Conservation (phyloP, 2,888 invertebrate species). For the Calliopum simillimum region DNA sequence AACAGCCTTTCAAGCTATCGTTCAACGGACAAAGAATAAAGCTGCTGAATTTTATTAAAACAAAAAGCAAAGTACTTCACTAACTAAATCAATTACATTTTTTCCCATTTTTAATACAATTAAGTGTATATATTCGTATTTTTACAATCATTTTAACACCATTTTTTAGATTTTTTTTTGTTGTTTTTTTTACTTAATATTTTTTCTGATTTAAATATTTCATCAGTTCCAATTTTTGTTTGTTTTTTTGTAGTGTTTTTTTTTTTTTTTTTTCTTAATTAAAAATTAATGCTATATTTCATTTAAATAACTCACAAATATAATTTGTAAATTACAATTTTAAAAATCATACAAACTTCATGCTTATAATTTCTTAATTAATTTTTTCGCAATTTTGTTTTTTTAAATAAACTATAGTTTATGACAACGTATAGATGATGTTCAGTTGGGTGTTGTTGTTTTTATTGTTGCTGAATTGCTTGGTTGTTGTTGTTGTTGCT, state of each 20-base stretch:
- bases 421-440: slow-evolving; percentile 19
- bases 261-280: slow-evolving; percentile 4
- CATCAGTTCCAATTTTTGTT: slow-evolving; percentile 17
- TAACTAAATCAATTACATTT: not conserved
- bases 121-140: not conserved
- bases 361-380: slow-evolving; percentile 4
- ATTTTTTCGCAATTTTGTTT: not conserved
- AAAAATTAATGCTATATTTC: slow-evolving; percentile 22
- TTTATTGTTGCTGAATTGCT: slow-evolving; percentile 43
- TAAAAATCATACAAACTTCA: slow-evolving; percentile 20
- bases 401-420: slow-evolving; percentile 16
- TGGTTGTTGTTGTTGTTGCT: slow-evolving; percentile 4
- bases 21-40: not conserved
- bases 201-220: slow-evolving; percentile 27
- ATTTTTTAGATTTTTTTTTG: not conserved
- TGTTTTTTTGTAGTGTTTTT: not conserved
- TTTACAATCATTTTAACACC: slow-evolving; percentile 8
- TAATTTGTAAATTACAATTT: slow-evolving; percentile 23
- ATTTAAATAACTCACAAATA: not conserved
- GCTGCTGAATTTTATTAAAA: not conserved
- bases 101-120: not conserved
- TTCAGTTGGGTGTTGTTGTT: slow-evolving; percentile 34
- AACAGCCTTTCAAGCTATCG: not conserved
- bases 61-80: not conserved
- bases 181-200: slow-evolving; percentile 5